These are phyloP conservation scores for Dryomyza anilis DNA, from an alignment of 2,888 invertebrate genomes.

Conservation along the genomic window DNA sequence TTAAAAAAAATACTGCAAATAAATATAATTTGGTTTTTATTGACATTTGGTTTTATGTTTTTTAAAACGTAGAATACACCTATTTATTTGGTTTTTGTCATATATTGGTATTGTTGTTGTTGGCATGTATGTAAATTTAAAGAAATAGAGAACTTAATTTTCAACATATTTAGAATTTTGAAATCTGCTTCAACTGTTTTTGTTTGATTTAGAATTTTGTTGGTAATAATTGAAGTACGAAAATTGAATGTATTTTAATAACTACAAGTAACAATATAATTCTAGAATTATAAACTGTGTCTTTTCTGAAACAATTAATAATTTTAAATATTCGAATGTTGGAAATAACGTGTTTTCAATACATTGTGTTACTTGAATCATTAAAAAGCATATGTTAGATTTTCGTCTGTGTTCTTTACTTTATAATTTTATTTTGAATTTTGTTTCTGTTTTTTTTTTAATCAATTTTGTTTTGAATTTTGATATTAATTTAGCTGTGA, in stretches of 20 bases:
- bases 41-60: slow-evolving; percentile 35
- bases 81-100: slow-evolving; percentile 36
- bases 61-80: slow-evolving; percentile 57
- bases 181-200: slow-evolving; percentile 41
- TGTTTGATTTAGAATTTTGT: slow-evolving; percentile 19
- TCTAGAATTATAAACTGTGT: background rate
- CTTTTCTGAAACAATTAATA: background rate
- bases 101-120: slow-evolving; percentile 27
- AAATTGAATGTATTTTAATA: background rate
- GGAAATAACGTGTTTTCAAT: background rate
- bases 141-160: no score
- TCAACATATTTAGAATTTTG: slow-evolving; percentile 49
- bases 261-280: slow-evolving; percentile 8
- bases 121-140: slow-evolving; percentile 16
- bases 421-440: slow-evolving; percentile 7
- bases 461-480: slow-evolving; percentile 47
- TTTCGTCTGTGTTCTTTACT: slow-evolving; percentile 13
- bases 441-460: slow-evolving; percentile 11
- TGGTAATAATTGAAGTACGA: slow-evolving; percentile 9
- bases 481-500: slow-evolving; percentile 36
- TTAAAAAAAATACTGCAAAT: slow-evolving; percentile 2
- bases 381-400: background rate
- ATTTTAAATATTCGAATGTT: background rate
- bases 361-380: background rate
- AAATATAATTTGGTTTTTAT: slow-evolving; percentile 5